Conservation (phyloP, 2,113 vertebrate genomes). For the Thalassarche chlororhynchos region DNA sequence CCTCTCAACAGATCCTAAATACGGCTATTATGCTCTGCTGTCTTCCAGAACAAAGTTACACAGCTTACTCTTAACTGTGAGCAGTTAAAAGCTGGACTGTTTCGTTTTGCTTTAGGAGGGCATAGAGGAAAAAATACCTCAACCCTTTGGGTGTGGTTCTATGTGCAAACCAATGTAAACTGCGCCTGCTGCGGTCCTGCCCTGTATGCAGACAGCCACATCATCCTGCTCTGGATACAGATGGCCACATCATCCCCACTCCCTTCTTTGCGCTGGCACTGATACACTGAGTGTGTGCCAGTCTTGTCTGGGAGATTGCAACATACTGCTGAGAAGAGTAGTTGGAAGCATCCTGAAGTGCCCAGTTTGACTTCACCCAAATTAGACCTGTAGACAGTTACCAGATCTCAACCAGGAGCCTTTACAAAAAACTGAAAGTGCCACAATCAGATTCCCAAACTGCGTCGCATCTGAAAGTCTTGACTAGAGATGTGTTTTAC, state of each 20-base stretch:
- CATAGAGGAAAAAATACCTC: neutral
- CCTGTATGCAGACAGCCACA: neutral
- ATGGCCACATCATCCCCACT: neutral
- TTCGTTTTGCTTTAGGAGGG: neutral
- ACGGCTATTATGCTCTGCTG: neutral
- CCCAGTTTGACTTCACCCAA: neutral
- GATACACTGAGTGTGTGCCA: fast-evolving
- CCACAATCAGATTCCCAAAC: neutral
- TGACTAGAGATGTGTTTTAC: neutral
- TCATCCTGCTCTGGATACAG: neutral
- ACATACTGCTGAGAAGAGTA: neutral
- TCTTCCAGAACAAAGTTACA: neutral
- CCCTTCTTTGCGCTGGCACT: neutral
- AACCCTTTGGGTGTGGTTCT: neutral
- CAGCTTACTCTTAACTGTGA: fast-evolving
- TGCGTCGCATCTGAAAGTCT: neutral
- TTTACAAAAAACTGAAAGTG: fast-evolving
- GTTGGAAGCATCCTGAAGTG: neutral
- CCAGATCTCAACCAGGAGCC: neutral
- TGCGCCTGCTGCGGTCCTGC: neutral
- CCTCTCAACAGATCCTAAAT: neutral
- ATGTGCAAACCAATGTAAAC: neutral
- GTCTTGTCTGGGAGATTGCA: neutral
- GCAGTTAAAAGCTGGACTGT: neutral
- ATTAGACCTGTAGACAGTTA: neutral